Evolutionary conservation across 2,888 invertebrate species (phyloP), one percentile per base, ranked within the genome.

Genomic region (Conistra vaccinii): DNA sequence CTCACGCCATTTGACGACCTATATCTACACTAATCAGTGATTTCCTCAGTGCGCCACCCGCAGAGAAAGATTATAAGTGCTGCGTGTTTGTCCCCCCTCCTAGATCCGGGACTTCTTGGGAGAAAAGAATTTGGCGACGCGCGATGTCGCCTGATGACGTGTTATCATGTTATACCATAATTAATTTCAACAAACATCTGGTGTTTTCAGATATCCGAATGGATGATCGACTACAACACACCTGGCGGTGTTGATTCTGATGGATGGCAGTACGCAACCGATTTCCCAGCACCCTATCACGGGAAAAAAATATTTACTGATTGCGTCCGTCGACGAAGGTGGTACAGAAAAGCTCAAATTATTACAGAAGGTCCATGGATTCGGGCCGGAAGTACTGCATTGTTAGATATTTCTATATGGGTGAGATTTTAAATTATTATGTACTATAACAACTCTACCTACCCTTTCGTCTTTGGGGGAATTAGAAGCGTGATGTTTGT

Each of bases 211-310:
- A 97, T 98, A 80, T 98, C 98, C 0, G 99, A 99, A 91, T 99
- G 99, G 99, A 97, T 98, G 92, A 97, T 99, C n/a, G 99, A 99
- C 94, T 99, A 98, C 91, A 98, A 98, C 90, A 98, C 98, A 14
- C 98, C 98, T 0, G 99, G 98, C 2, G 99, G 99, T 3, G 98
- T 98, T 0, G 99, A 99, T 93, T 97, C 97, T 76, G 98, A 99
- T 85, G 99, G 99, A 3, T 99, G 99, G 99, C 99, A 99, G 91
- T 99, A 99, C 93, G 99, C 99, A 0, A 98, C 98, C 1, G 99
- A 99, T 94, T 99, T 99, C 91, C 98, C 99, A 1, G 97, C 98
- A 2, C 97, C 97, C 17, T 99, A 98, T 93, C 99, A 99, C 90
- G 98, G 98, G 0, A 97, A 98, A 88, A 99, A 98, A 94, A 97